A percentile compares a stretch with the other conserved stretches of the same genome.
phyloP scores from a whole-genome alignment of 2,797 vertebrate species.

The Taeniopygia guttata region DNA sequence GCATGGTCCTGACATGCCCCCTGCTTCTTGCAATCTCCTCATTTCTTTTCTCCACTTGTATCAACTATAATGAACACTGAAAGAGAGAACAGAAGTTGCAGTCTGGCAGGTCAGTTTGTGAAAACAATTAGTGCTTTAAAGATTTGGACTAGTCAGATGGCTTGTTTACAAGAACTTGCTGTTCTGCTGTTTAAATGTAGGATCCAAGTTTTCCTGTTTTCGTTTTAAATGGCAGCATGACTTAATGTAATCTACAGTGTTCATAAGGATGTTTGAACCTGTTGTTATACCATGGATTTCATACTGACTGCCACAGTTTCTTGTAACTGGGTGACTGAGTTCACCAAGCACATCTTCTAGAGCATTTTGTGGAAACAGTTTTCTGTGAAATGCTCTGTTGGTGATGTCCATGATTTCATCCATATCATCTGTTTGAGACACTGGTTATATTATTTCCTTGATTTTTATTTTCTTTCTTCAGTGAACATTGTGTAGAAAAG shows the following conservation, averaged over 20 bases:
- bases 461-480: not conserved
- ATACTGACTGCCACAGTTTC: not conserved
- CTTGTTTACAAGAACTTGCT: constrained; percentile 46
- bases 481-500: not conserved
- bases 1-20: not conserved
- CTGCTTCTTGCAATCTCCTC: not conserved
- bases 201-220: constrained; percentile 52
- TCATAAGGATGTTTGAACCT: not conserved
- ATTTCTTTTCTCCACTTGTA: not conserved
- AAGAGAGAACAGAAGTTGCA: not conserved
- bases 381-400: not conserved
- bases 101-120: not conserved
- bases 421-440: not conserved
- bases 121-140: constrained; percentile 19
- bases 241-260: not conserved
- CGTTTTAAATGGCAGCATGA: not conserved
- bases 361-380: not conserved
- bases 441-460: not conserved
- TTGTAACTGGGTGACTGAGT: not conserved
- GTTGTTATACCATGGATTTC: not conserved
- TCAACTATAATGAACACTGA: not conserved
- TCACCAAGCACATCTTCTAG: not conserved
- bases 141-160: not conserved
- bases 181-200: not conserved
- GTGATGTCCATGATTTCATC: not conserved